These are phyloP conservation scores for Acleris sparsana DNA, from an alignment of 2,888 invertebrate species.

Conservation along the genomic window DNA sequence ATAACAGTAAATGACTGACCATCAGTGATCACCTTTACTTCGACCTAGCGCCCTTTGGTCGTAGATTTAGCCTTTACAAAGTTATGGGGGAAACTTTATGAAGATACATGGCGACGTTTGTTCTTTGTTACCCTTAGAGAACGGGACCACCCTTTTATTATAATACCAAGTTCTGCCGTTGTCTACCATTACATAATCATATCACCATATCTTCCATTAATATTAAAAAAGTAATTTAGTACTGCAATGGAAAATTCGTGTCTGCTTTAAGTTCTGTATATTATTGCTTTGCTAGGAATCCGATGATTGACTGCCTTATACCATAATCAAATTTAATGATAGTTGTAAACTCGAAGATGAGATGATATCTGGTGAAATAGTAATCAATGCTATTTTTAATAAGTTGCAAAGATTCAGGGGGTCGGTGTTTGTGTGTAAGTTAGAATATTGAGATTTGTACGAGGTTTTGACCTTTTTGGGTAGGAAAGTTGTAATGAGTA, in stretches of 20 bases:
- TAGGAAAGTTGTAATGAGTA: no score
- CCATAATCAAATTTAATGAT: neutral
- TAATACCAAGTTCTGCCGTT: no score
- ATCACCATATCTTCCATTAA: neutral
- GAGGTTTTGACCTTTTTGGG: no score
- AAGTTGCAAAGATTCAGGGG: slow-evolving; percentile 17
- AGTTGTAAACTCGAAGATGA: neutral
- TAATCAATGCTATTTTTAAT: slow-evolving; percentile 21
- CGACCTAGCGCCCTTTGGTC: no score
- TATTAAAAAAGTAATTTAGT: neutral
- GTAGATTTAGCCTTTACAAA: no score
- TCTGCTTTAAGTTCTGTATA: slow-evolving; percentile 15
- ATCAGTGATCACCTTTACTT: no score
- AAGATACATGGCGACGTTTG: no score
- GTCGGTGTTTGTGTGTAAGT: neutral
- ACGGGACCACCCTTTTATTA: no score
- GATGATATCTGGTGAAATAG: slow-evolving; percentile 1
- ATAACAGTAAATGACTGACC: no score
- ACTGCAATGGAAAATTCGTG: neutral
- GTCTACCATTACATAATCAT: neutral
- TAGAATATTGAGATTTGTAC: no score
- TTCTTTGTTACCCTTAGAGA: no score
- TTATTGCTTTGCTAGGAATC: slow-evolving; percentile 1
- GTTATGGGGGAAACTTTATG: no score
- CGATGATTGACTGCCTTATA: neutral